Percentiles rank a stretch among this genome's conserved stretches.
phyloP scores from a whole-genome alignment of 2,797 vertebrate genomes.

The Thaleichthys pacificus region DNA sequence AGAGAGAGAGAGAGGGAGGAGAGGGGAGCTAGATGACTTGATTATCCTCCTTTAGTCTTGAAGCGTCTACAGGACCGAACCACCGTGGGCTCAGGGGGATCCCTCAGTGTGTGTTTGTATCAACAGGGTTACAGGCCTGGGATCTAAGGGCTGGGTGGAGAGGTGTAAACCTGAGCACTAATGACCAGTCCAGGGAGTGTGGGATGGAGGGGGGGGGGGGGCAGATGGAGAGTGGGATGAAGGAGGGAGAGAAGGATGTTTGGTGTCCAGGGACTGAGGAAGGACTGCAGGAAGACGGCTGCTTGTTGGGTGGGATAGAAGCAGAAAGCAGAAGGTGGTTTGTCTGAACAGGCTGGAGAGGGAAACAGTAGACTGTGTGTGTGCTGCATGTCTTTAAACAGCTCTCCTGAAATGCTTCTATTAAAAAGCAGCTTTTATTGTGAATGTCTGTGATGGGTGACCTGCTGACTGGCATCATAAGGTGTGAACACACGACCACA shows the following conservation, averaged over 20 bases:
- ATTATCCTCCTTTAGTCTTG: slow-evolving; percentile 2
- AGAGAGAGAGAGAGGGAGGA: neutral
- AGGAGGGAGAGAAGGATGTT: neutral
- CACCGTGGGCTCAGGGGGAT: too few relatives aligned
- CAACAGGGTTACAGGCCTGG: neutral
- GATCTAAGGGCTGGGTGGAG: neutral
- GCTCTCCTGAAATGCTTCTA: neutral
- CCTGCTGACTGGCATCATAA: neutral
- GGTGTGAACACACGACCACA: neutral
- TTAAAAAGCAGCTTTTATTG: neutral
- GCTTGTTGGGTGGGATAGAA: neutral
- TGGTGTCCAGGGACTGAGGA: neutral
- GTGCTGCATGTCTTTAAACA: neutral
- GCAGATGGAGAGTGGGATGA: neutral
- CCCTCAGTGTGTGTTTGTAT: neutral
- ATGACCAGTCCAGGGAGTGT: neutral
- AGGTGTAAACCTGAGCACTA: slow-evolving; percentile 5
- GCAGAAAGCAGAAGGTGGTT: neutral
- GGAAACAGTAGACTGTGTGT: neutral
- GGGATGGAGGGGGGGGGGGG: neutral
- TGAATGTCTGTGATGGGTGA: neutral
- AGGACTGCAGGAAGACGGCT: neutral
- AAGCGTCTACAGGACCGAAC: neutral
- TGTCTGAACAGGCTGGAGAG: neutral
- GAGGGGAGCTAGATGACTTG: neutral